Base-by-base conservation (phyloP, 2,113 vertebrate species). In the Gambusia affinis region DNA sequence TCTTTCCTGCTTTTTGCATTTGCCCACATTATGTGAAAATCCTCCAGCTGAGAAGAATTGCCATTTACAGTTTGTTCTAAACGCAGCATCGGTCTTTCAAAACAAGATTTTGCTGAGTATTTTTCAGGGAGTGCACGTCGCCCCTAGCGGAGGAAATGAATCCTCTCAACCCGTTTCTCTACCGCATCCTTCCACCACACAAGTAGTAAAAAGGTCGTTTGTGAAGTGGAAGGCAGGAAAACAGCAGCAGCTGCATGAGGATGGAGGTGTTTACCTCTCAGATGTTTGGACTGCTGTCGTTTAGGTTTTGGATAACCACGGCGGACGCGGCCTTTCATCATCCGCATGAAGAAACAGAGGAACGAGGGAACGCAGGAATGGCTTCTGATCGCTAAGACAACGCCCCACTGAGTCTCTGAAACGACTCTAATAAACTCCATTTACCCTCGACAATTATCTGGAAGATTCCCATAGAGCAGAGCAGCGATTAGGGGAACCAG, bases 391-490 rank as follows among this genome's bases (percentile, higher is more conserved):
- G 80, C 71, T 71, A 68, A 67, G 44, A 65, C 70, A 19, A 79
- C 72, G 0, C 39, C 71, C 80, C 31, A 37, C 61, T 42, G 66
- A 2, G 54, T 35, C 62, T 73, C 78, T 51, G 31, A 85, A 85
- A 84, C 67, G 68, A 73, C 44, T 77, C 76, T 76, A 88, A 90
- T 90, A 81, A 87, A 84, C 76, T 80, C 64, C 63, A 77, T 88
- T 88, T 76, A 90, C 84, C 85, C 83, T 88, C 86, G 29, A 66
- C 78, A 63, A 68, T 67, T 66, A 27, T 57, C 74, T 67, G 47
- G 61, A 69, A 54, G 72, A 64, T 74, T 5, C 70, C 30, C 70
- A 66, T 1, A 68, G 15, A 47, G 44, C 44, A 47, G 44, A 47
- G 44, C 44, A 47, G 17, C 44, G 5, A 47, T 47, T 6, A 47